Evolutionary conservation across 2,888 invertebrate species (phyloP).

Genomic region (Phaedon cochleariae): DNA sequence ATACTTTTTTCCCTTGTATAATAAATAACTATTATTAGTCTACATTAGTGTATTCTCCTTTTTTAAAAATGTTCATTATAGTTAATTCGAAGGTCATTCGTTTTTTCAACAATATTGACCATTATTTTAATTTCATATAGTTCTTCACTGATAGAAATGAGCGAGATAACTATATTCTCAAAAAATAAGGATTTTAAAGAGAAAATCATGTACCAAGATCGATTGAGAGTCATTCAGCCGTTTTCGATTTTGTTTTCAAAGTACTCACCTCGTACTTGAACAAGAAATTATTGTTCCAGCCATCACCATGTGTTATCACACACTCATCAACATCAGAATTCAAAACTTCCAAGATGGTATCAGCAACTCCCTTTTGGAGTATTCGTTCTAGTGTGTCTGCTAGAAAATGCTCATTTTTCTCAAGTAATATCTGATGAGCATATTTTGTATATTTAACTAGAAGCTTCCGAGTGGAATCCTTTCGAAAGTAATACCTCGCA

Average conservation of each 20-base stretch:
- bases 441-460: slow-evolving; percentile 1
- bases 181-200: too few relatives aligned
- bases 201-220: too few relatives aligned
- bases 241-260: background rate
- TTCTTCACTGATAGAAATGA: too few relatives aligned
- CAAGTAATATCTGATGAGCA: slow-evolving; percentile 19
- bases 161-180: too few relatives aligned
- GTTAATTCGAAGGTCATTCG: too few relatives aligned
- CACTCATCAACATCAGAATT: slow-evolving; percentile 4
- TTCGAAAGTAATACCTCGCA: background rate
- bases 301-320: slow-evolving; percentile 25
- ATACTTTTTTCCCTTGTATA: too few relatives aligned
- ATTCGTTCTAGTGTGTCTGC: slow-evolving; percentile 8
- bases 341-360: slow-evolving; percentile 11
- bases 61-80: too few relatives aligned
- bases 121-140: too few relatives aligned
- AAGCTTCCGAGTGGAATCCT: background rate
- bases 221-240: too few relatives aligned
- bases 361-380: slow-evolving; percentile 5
- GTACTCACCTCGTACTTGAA: slow-evolving; percentile 24
- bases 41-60: too few relatives aligned
- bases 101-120: too few relatives aligned
- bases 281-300: slow-evolving; percentile 26
- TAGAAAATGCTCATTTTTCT: slow-evolving; percentile 15
- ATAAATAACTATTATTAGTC: too few relatives aligned